Evolutionary conservation across 2,797 vertebrate genomes (phyloP), one percentile per base, ranked within the genome.

Genomic region (Cirrhinus mrigala): DNA sequence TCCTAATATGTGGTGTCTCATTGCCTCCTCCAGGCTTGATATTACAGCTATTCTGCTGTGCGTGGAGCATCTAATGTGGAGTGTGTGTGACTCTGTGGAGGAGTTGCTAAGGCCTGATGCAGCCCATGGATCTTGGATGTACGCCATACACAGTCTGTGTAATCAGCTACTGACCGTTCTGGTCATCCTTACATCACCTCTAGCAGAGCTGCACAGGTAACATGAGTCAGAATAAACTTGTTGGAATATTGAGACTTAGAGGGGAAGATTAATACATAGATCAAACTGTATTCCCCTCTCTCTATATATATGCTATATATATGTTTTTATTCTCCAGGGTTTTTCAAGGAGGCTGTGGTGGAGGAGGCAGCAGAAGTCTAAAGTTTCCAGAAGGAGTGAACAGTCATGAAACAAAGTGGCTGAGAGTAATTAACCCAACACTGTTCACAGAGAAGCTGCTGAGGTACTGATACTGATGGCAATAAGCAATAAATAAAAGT

Each of bases 61-160:
- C 76, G 96, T 96, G 87, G 96, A 98, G 91, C 95, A 96, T 83
- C 94, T 98, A 81, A 92, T 99, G 87, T 98, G 97, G 97, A 97
- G 97, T 83, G 77, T 98, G 88, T 97, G 96, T 87, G 89, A 94
- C 85, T 95, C 95, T 87, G 91, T 93, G 7, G 92, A 95, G 88
- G 94, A 95, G 84, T 92, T 98, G 91, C 81, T 97, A 84, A 90
- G 85, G 84, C 92, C 94, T 66, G 86, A 85, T 54, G 87, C 81
- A 8, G 87, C 89, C 2, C 62, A 86, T 16, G 90, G 89, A 3
- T 88, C 91, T 88, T 96, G 95, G 94, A 93, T 96, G n/a, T 94
- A 88, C 88, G 94, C 95, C 91, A 97, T 98, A 91, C 96, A 99
- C 89, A 94, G 86, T 76, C 93, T 97, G 86, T 99, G 98, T 92